Percentiles rank a stretch among this genome's conserved stretches.
Evolutionary conservation across 2,888 invertebrate species (phyloP).

Genomic region (Synergus itoensis): DNA sequence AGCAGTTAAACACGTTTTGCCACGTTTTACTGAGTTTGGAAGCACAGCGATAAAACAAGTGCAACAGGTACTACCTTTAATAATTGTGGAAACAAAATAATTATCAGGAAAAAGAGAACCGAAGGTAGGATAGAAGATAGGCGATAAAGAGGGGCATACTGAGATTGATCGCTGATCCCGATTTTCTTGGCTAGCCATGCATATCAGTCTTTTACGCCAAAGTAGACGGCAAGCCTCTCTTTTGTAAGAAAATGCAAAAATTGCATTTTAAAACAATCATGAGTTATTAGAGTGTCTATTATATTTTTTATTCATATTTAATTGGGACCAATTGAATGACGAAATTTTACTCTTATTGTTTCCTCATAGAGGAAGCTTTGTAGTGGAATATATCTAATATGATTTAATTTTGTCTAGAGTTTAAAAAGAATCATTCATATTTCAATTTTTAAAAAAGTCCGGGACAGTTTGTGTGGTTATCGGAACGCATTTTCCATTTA

Average conservation of each 20-base stretch:
- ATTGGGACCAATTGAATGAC: too few relatives aligned
- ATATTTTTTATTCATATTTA: too few relatives aligned
- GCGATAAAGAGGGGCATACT: conserved; percentile 36
- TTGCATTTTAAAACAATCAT: neutral
- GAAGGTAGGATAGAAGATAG: neutral
- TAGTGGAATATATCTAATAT: too few relatives aligned
- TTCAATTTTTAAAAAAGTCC: too few relatives aligned
- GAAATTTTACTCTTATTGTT: too few relatives aligned
- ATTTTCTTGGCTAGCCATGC: conserved; percentile 72
- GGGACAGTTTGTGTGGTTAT: too few relatives aligned
- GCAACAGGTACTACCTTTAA: neutral
- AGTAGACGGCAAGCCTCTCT: neutral
- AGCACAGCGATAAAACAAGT: neutral
- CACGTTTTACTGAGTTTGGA: neutral
- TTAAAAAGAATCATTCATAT: too few relatives aligned
- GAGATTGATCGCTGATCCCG: conserved; percentile 61
- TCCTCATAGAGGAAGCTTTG: too few relatives aligned
- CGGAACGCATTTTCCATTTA: too few relatives aligned
- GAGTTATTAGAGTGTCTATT: too few relatives aligned
- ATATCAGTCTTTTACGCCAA: conserved; percentile 40
- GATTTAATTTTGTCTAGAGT: too few relatives aligned
- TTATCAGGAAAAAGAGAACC: conserved; percentile 15
- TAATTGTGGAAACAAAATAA: neutral
- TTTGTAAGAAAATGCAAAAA: neutral
- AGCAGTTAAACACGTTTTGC: neutral